Conservation (phyloP, 2,888 invertebrate genomes). For the Rhamnusium bicolor region DNA sequence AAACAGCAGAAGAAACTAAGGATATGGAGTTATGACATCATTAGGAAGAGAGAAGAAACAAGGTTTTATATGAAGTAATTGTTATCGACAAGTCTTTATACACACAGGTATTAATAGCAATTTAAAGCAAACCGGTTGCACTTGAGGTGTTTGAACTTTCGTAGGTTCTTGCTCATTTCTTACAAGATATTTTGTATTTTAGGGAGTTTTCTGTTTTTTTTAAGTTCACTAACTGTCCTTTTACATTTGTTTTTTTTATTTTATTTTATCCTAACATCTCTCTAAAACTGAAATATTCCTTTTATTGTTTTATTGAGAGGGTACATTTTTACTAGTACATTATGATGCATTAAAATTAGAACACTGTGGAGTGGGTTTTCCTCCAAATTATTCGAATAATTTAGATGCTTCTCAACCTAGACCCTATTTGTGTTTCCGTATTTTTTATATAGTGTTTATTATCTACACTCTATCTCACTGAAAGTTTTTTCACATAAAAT, state of each 20-base stretch:
- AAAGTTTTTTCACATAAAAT: too few relatives aligned
- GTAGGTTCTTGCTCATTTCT: conserved; percentile 17
- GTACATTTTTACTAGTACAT: too few relatives aligned
- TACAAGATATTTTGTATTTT: conserved; percentile 27
- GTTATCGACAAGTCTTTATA: conserved; percentile 44
- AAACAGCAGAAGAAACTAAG: conserved; percentile 11
- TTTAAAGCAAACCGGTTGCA: conserved; percentile 41
- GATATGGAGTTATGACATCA: conserved; percentile 43
- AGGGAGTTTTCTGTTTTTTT: background rate
- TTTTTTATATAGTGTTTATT: too few relatives aligned
- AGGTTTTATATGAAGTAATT: conserved; percentile 44
- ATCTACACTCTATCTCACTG: too few relatives aligned
- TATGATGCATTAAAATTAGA: too few relatives aligned
- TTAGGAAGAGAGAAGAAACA: conserved; percentile 37
- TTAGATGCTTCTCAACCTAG: too few relatives aligned
- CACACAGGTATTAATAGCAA: conserved; percentile 42
- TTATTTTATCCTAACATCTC: background rate
- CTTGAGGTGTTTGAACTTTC: conserved; percentile 42
- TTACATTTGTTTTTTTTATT: too few relatives aligned
- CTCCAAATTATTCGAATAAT: too few relatives aligned
- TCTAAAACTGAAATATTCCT: too few relatives aligned
- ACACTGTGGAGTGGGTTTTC: too few relatives aligned
- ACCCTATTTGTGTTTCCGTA: too few relatives aligned
- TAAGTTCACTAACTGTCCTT: background rate
- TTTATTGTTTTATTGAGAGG: too few relatives aligned